Evolutionary conservation across 1,140 invertebrate species (phyloP), one percentile per base, ranked within the genome.

Genomic region (Drosophila littoralis): DNA sequence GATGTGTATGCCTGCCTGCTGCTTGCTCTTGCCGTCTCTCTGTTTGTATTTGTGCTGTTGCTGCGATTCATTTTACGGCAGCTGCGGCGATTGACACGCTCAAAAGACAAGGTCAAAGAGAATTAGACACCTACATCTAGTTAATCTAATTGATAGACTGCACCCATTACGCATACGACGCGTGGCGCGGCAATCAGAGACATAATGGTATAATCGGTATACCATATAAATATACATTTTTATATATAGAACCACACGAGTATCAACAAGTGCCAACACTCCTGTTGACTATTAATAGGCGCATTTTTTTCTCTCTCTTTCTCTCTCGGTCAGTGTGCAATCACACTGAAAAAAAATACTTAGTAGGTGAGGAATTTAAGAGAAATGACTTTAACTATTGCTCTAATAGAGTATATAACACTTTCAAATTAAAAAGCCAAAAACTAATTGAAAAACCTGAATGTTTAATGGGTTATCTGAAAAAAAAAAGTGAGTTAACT

Each of bases 1-100:
- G 92, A 93, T 75, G 74, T 92, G 1, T 71, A 70, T 43, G 75
- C 66, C 6, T 28, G 81, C 1, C 33, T 86, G 2, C 43, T 79
- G 38, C 17, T 90, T 6, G 15, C 72, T 6, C 7, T 69, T 0
- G 13, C 8, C 8, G 8, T 65, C 0, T 7, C 46, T 7, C 5
- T 68, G 8, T 13, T 68, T 2, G 10, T 76, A 3, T n/a, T 57
- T 10, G 15, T 54, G 1, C 33, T 79, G 0, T 6, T 77, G 7
- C 2, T 66, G 1, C 73, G 70, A 33, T 50, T 68, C 0, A 4
- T 68, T 10, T 6, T 40, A 1, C 54, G 3, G 4, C 6, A 8
- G 4, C 32, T 45, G 22, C 12, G 8, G 12, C 15, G 12, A 6
- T 3, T 33, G 10, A 5, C 33, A 12, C 48, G 51, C 33, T 8